Evolutionary conservation across 2,888 invertebrate species (phyloP).

Genomic region (Dynastes tityus): DNA sequence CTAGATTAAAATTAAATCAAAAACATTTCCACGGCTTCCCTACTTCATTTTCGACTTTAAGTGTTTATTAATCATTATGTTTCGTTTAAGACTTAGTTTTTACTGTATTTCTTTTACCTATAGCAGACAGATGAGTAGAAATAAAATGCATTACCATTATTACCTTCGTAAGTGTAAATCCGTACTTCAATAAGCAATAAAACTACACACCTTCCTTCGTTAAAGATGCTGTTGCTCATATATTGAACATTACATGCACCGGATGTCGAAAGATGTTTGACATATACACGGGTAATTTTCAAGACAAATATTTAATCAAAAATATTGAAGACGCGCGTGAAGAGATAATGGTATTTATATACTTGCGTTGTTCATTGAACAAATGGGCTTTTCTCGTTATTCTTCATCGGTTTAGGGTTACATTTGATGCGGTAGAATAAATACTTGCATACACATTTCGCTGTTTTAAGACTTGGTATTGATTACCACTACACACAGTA

Average conservation of each 20-base stretch:
- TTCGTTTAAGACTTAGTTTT: background rate
- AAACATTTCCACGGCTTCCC: too few relatives aligned
- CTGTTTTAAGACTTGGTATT: too few relatives aligned
- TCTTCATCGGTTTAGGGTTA: background rate
- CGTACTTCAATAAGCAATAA: background rate
- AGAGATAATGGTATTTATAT: constrained; percentile 36
- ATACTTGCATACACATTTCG: too few relatives aligned
- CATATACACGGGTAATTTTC: constrained; percentile 33
- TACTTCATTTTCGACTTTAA: too few relatives aligned
- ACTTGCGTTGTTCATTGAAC: constrained; percentile 4
- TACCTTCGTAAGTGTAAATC: background rate
- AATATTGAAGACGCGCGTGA: constrained; percentile 27
- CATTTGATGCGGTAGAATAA: background rate
- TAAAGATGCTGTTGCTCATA: constrained; percentile 5
- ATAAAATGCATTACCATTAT: too few relatives aligned
- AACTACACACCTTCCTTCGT: background rate
- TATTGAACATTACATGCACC: background rate
- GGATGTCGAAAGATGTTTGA: constrained; percentile 35
- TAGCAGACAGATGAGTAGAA: too few relatives aligned
- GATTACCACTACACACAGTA: too few relatives aligned
- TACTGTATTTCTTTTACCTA: too few relatives aligned
- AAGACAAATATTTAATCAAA: constrained; percentile 32
- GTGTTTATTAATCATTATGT: too few relatives aligned
- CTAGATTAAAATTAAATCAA: too few relatives aligned
- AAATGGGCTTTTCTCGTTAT: constrained; percentile 13